Conservation (phyloP, 2,888 invertebrate genomes). For the Caenorhabditis panamensis region DNA sequence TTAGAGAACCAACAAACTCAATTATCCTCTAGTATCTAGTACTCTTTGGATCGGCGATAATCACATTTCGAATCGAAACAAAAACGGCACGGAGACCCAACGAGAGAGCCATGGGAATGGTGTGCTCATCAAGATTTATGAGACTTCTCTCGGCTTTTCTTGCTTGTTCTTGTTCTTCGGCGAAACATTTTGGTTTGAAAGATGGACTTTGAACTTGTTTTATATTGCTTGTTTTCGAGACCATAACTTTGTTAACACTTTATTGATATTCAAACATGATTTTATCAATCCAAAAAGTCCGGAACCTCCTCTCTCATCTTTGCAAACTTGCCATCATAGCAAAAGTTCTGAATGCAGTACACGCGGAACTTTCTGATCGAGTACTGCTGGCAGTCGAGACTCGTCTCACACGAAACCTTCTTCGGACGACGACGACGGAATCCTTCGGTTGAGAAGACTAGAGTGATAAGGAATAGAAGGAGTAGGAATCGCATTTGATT, state of each 20-base stretch:
- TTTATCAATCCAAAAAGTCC: background rate
- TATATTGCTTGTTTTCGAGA: too few species aligned
- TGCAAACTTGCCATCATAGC: constrained; percentile 5
- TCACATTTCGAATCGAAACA: constrained; percentile 42
- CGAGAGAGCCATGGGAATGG: constrained; percentile 37
- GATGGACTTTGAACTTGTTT: too few species aligned
- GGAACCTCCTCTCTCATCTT: background rate
- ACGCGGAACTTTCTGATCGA: constrained; percentile 3
- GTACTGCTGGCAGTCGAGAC: constrained; percentile 10
- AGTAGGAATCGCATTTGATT: background rate
- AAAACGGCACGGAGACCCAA: constrained; percentile 3
- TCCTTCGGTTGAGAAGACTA: background rate
- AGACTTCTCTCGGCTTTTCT: background rate
- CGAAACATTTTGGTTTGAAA: too few species aligned
- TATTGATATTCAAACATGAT: constrained; percentile 9
- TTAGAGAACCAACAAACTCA: background rate
- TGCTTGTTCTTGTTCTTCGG: too few species aligned
- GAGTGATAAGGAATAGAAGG: background rate
- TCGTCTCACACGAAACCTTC: constrained; percentile 15
- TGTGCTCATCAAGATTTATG: constrained; percentile 46
- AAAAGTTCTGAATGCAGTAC: constrained; percentile 22
- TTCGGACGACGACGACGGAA: constrained; percentile 7
- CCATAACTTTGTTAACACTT: background rate
- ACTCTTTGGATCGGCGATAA: constrained; percentile 36
- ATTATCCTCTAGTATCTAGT: background rate